These are phyloP conservation scores for Muraenolepis orangiensis DNA, from an alignment of 2,797 vertebrate genomes.

Conservation along the genomic window DNA sequence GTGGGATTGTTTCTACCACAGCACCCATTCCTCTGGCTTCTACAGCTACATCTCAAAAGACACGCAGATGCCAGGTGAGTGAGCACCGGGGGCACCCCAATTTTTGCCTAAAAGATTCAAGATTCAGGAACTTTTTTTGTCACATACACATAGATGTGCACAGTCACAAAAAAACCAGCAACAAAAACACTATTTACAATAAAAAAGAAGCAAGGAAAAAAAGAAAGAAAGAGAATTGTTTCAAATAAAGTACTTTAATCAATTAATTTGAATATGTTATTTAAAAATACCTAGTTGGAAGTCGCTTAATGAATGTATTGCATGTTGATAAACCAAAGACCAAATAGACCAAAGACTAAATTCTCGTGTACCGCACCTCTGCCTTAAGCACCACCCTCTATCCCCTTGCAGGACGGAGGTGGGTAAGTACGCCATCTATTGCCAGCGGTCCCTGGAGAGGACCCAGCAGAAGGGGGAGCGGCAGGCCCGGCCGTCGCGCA, in stretches of 20 bases:
- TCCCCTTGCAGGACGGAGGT: constrained; percentile 83
- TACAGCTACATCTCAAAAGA: constrained; percentile 87
- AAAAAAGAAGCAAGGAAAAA: too few relatives aligned
- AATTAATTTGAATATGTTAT: neutral
- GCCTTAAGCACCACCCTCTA: neutral
- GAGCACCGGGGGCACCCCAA: neutral
- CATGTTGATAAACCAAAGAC: neutral
- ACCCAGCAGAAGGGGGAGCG: constrained; percentile 91
- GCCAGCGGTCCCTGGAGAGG: constrained; percentile 91
- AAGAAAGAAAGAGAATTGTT: neutral
- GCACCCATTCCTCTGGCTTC: constrained; percentile 93
- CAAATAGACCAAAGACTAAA: neutral
- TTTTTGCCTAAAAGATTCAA: neutral
- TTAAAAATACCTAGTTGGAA: neutral
- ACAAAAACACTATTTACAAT: neutral
- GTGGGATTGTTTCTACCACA: constrained; percentile 93
- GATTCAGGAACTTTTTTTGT: too few relatives aligned
- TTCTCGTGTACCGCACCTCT: neutral
- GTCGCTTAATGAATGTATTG: neutral
- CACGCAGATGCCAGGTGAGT: constrained; percentile 88
- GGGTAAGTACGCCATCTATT: constrained; percentile 96
- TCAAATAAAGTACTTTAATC: neutral
- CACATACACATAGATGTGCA: too few relatives aligned
- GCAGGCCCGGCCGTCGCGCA: constrained; percentile 89
- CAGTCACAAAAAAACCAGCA: neutral